phyloP scores from a whole-genome alignment of 2,797 vertebrate species.

The Pelochelys cantorii region DNA sequence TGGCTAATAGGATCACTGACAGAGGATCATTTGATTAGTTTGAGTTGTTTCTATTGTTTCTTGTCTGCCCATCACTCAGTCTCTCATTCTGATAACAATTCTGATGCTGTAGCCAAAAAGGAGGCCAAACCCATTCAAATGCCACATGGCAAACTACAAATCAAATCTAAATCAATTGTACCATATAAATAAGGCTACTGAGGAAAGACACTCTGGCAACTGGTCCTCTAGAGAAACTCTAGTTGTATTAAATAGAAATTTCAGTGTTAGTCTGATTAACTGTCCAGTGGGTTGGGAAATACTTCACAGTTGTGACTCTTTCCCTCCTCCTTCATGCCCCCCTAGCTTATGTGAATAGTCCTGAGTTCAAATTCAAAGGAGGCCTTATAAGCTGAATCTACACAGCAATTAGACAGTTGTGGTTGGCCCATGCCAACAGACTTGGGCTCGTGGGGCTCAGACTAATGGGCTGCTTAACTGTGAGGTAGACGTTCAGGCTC shows the following conservation, averaged over 20 bases:
- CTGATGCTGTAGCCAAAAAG: background rate
- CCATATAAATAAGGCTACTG: background rate
- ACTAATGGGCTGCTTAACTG: background rate
- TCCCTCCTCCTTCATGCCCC: background rate
- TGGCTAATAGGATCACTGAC: background rate
- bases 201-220: background rate
- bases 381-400: background rate
- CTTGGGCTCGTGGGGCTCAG: background rate
- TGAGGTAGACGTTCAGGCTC: background rate
- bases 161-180: background rate
- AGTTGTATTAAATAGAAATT: background rate
- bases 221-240: background rate
- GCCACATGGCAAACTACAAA: background rate
- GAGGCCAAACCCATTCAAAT: background rate
- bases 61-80: background rate
- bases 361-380: background rate
- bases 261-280: background rate
- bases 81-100: background rate
- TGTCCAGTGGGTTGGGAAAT: constrained; percentile 1
- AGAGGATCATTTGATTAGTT: background rate
- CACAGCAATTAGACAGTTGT: background rate
- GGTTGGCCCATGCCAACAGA: too few species aligned
- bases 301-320: background rate
- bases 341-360: background rate
- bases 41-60: background rate